These are phyloP conservation scores for Drosophila koepferae DNA, from an alignment of 2,888 invertebrate species.

Conservation along the genomic window DNA sequence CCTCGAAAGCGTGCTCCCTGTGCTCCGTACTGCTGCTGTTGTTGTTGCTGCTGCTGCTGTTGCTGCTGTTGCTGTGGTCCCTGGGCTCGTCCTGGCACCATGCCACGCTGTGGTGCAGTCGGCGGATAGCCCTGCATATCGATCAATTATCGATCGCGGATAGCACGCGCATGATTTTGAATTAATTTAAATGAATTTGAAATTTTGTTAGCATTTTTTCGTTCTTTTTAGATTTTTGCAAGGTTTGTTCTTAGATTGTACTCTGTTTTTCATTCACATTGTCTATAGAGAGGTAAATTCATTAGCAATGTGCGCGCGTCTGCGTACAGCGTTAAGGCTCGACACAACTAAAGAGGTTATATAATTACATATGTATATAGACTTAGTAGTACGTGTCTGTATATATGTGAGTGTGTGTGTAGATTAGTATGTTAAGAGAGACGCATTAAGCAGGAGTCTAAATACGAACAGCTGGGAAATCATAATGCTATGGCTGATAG, in stretches of 20 bases:
- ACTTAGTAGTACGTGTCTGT: conserved; percentile 1
- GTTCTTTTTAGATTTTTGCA: conserved; percentile 54
- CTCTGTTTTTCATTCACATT: conserved; percentile 79
- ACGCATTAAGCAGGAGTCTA: conserved; percentile 53
- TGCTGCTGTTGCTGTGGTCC: conserved; percentile 86
- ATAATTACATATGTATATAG: conserved; percentile 19
- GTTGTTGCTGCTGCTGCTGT: conserved; percentile 86
- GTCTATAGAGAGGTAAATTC: conserved; percentile 63
- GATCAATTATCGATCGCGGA: conserved; percentile 41
- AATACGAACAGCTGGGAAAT: conserved; percentile 59
- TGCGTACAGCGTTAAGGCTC: conserved; percentile 53
- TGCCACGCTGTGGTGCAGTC: conserved; percentile 75
- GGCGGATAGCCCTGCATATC: conserved; percentile 81
- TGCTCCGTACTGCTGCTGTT: conserved; percentile 85
- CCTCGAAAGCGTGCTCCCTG: conserved; percentile 82
- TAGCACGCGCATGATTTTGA: conserved; percentile 72
- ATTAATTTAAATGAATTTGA: conserved; percentile 78
- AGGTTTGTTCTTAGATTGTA: conserved; percentile 62
- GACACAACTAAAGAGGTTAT: conserved; percentile 60
- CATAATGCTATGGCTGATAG: conserved; percentile 65
- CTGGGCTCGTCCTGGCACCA: conserved; percentile 80
- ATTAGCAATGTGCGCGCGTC: conserved; percentile 59
- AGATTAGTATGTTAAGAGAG: conserved; percentile 17
- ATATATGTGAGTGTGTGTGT: conserved; percentile 20
- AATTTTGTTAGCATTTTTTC: conserved; percentile 74